Evolutionary conservation across 1,140 invertebrate genomes (phyloP).

Genomic region (Drosophila melanogaster): DNA sequence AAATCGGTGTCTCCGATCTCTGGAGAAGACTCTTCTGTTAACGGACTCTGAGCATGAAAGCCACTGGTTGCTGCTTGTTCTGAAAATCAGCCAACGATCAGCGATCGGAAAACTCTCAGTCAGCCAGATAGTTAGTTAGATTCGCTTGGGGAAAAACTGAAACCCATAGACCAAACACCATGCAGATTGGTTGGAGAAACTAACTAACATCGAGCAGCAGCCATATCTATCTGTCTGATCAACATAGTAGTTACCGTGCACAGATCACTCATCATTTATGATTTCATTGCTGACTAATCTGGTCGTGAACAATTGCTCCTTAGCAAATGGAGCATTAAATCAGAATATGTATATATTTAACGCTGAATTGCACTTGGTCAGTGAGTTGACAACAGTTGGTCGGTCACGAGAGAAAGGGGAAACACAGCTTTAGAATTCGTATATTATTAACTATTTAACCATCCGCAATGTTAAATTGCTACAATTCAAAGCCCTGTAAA

Average conservation of each 20-base stretch:
- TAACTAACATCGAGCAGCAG: neutral
- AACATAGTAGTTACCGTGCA: slow-evolving; percentile 1
- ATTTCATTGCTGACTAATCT: slow-evolving; percentile 20
- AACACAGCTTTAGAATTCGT: neutral
- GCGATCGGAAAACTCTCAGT: slow-evolving; percentile 24
- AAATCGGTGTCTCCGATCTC: slow-evolving; percentile 33
- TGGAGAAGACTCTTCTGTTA: slow-evolving; percentile 24
- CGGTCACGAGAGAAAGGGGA: neutral
- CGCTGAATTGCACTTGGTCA: slow-evolving; percentile 1
- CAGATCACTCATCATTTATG: slow-evolving; percentile 3
- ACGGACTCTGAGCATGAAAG: slow-evolving; percentile 23
- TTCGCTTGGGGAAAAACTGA: slow-evolving; percentile 3
- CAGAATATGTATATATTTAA: slow-evolving; percentile 2
- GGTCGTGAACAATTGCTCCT: slow-evolving; percentile 5
- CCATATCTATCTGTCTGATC: slow-evolving; percentile 6
- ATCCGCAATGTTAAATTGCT: neutral
- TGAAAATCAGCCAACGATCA: slow-evolving; percentile 5
- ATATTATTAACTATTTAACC: too few relatives aligned
- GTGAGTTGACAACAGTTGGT: slow-evolving; percentile 10
- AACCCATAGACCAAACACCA: neutral
- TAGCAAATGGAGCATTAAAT: slow-evolving; percentile 17
- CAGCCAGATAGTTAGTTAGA: slow-evolving; percentile 7
- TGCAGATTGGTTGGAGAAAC: slow-evolving; percentile 7
- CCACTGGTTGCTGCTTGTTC: slow-evolving; percentile 18
- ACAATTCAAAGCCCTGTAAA: neutral